Evolutionary conservation across 2,113 vertebrate genomes (phyloP).

Genomic region (Anarhynchus alexandrinus): DNA sequence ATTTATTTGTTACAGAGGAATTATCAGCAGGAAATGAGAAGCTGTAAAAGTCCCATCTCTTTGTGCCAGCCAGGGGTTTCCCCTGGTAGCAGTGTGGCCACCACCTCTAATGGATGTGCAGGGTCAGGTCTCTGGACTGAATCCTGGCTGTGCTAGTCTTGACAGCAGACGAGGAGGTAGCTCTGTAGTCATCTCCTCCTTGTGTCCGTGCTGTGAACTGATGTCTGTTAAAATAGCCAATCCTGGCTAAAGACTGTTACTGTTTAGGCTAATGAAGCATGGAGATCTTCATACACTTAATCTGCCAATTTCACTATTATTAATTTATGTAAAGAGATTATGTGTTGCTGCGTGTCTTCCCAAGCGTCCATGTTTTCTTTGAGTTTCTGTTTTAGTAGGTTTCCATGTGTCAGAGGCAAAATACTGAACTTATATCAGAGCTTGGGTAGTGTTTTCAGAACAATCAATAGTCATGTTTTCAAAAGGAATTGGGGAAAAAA

Average conservation of each 20-base stretch:
- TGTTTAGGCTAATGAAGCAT: not conserved
- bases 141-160: not conserved
- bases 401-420: not conserved
- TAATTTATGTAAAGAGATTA: not conserved
- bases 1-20: not conserved
- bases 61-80: not conserved
- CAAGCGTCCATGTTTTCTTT: rapidly evolving
- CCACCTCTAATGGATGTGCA: not conserved
- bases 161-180: not conserved
- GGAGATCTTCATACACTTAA: not conserved
- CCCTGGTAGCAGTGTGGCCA: not conserved
- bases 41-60: not conserved
- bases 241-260: not conserved
- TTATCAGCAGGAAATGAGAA: not conserved
- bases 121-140: not conserved
- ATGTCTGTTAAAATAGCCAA: not conserved
- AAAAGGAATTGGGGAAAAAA: not conserved
- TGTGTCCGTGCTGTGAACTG: not conserved
- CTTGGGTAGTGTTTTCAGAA: not conserved
- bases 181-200: not conserved
- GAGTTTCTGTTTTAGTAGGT: not conserved
- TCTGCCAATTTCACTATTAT: not conserved
- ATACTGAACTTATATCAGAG: not conserved
- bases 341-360: not conserved
- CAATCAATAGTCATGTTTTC: not conserved